Evolutionary conservation across 1,140 invertebrate species (phyloP), one percentile per base, ranked within the genome.

Genomic region (Stegodyphus dumicola): DNA sequence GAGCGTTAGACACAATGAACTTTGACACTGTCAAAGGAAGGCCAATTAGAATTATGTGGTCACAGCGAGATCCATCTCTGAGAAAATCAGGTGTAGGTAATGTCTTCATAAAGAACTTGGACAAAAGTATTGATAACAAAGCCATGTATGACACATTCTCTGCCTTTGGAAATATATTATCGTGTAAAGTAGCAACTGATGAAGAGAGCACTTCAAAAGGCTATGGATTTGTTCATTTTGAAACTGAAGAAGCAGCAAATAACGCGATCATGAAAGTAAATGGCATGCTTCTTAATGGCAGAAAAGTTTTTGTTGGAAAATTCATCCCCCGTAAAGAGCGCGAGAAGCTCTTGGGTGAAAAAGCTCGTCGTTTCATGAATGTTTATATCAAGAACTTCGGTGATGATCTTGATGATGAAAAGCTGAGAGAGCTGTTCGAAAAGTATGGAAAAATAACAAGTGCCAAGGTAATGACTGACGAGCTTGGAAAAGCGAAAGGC

Each of bases 1-100:
- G 98, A 91, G 99, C 98, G 83, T 92, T 99, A 88, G 99, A 99
- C 91, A 99, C 98, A 3, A 99, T 99, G 98, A 99, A 99, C 91
- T 99, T 99, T 92, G 99, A 99, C 91, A 94, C 96, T 89, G 94
- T 99, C 88, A 98, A 98, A 91, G 97, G 97, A 86, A 94, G 96
- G 89, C 98, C 98, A 86, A 99, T 99, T 91, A 94, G 99, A 90
- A 99, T 99, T 89, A 99, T 99, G 99, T 99, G 99, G 99, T 99
- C 98, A 80, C 98, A 99, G 92, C 94, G 99, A 90, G 99, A 99
- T 93, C 98, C 99, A 60, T 99, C 98, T 7, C 93, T 99, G 56
- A 94, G 99, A 87, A 98, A 98, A 91, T 99, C 98, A 86, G 98
- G 98, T 60, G 97, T 99, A 88, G 99, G 99, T 73, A 99, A 99